These are phyloP conservation scores for Drosophila pseudoobscura DNA, from an alignment of 1,140 invertebrate genomes.

Conservation along the genomic window DNA sequence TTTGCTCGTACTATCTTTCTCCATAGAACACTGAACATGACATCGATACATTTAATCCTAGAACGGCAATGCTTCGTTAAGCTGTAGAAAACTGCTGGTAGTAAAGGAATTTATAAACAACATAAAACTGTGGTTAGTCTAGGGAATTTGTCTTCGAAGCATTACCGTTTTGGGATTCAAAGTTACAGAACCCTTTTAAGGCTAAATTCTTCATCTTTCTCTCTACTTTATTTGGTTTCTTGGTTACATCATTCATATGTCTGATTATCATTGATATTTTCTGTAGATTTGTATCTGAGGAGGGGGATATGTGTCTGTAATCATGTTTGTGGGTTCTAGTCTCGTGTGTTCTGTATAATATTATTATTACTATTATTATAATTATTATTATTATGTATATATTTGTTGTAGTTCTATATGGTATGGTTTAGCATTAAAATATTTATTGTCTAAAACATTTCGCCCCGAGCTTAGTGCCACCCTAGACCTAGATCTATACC, in stretches of 20 bases:
- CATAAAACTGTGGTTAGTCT: constrained; percentile 5
- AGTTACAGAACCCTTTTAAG: constrained; percentile 17
- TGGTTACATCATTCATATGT: constrained; percentile 31
- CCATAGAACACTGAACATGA: constrained; percentile 16
- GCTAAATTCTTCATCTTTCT: background rate
- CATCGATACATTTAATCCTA: constrained; percentile 4
- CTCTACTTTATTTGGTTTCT: constrained; percentile 3
- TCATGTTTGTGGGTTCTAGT: constrained; percentile 27
- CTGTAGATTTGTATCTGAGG: constrained; percentile 1
- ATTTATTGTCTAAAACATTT: constrained; percentile 81
- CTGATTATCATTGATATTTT: constrained; percentile 19
- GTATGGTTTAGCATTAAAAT: constrained; percentile 71
- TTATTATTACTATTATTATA: constrained; percentile 21
- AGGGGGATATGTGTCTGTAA: constrained; percentile 28
- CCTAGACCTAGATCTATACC: constrained; percentile 35
- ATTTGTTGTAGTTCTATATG: constrained; percentile 12
- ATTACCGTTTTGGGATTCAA: constrained; percentile 1
- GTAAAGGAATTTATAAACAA: background rate
- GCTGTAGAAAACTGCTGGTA: constrained; percentile 11
- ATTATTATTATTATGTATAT: constrained; percentile 29
- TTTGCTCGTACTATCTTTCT: constrained; percentile 41
- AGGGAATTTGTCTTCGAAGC: constrained; percentile 9
- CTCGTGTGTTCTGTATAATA: constrained; percentile 20
- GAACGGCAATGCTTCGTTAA: constrained; percentile 26
- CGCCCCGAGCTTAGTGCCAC: constrained; percentile 48